Evolutionary conservation across 2,888 invertebrate species (phyloP).

Genomic region (Andrena haemorrhoa): DNA sequence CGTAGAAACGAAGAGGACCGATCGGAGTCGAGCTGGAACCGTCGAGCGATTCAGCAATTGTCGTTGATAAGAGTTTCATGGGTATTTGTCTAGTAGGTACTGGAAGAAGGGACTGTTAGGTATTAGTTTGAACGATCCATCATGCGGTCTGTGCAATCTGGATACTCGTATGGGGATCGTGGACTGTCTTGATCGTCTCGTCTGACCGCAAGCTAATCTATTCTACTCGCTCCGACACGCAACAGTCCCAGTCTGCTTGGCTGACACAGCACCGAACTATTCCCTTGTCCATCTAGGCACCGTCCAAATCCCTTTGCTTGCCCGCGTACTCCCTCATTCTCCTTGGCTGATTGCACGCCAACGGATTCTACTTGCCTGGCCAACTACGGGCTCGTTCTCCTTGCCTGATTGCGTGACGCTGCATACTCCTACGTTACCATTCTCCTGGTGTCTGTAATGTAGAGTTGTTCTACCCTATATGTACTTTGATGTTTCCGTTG

Average conservation of each 20-base stretch:
- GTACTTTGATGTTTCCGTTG: no score
- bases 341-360: neutral
- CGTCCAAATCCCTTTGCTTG: conserved; percentile 18
- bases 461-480: no score
- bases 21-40: neutral
- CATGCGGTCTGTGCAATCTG: neutral
- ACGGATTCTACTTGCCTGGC: conserved; percentile 7
- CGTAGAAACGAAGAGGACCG: neutral
- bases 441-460: no score
- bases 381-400: conserved; percentile 4
- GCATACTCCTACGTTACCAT: no score
- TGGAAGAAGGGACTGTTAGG: neutral
- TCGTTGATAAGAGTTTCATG: neutral
- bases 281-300: neutral
- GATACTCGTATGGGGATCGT: no score
- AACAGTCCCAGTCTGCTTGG: neutral
- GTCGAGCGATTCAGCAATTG: neutral
- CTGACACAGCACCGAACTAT: neutral
- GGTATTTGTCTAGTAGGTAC: neutral
- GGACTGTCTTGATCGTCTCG: neutral
- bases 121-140: neutral
- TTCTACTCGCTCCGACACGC: neutral
- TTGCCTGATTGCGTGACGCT: neutral
- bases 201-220: neutral
- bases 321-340: neutral